These are phyloP conservation scores for Elephas maximus DNA, from an alignment of 2,113 vertebrate species.

Conservation along the genomic window DNA sequence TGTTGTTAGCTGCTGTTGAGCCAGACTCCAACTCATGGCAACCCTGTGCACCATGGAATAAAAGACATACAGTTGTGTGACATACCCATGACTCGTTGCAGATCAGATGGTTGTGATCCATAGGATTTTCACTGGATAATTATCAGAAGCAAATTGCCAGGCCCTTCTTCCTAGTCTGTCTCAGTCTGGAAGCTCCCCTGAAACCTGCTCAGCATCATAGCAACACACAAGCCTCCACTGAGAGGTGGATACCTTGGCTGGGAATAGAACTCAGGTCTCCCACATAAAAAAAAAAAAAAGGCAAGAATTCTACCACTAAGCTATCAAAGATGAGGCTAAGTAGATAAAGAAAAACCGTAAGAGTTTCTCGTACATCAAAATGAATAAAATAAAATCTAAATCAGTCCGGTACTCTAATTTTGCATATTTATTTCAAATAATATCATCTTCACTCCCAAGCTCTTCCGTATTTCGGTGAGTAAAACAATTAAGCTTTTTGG, in stretches of 20 bases:
- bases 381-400: conserved; percentile 6
- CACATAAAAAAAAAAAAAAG: not conserved
- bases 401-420: not conserved
- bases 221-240: not conserved
- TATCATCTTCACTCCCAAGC: not conserved
- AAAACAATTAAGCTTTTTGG: not conserved
- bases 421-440: not conserved
- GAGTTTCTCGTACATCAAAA: conserved; percentile 33
- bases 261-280: not conserved
- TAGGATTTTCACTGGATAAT: not conserved
- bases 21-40: not conserved
- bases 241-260: not conserved
- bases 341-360: not conserved
- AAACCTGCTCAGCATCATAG: not conserved
- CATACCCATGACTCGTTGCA: not conserved
- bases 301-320: not conserved
- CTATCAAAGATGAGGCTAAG: not conserved
- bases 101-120: not conserved
- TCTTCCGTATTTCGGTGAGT: not conserved
- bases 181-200: not conserved
- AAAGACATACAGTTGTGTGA: not conserved
- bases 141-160: not conserved
- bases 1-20: not conserved
- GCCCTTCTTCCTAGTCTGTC: not conserved
- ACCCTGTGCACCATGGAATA: not conserved